These are phyloP conservation scores for Apistogramma diplotaenia DNA, from an alignment of 2,113 vertebrate genomes.

Conservation along the genomic window DNA sequence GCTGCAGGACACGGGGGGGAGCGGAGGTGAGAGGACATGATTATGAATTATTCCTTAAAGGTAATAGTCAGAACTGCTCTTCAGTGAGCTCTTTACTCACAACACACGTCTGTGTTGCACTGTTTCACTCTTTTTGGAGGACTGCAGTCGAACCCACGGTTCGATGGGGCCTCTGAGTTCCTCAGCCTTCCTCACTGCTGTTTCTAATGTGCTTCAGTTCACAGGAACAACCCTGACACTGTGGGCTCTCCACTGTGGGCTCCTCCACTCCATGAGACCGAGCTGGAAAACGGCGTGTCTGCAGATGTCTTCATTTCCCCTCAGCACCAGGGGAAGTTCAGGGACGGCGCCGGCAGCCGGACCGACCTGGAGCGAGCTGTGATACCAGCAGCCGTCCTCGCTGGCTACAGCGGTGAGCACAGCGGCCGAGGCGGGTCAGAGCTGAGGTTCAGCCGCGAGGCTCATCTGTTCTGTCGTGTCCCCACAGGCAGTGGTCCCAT, in stretches of 20 bases:
- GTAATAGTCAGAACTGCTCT: not conserved
- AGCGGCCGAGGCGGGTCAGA: not conserved
- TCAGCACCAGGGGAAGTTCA: constrained; percentile 63
- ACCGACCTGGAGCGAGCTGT: constrained; percentile 42
- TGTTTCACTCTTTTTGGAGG: too few relatives aligned
- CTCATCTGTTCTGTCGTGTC: not conserved
- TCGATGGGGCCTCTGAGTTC: too few relatives aligned
- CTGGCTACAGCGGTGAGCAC: constrained; percentile 69
- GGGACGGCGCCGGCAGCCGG: constrained; percentile 52
- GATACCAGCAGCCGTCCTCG: constrained; percentile 66
- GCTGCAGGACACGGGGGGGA: not conserved
- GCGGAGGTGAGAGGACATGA: constrained; percentile 18
- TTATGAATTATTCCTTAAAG: not conserved
- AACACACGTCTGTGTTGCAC: too few relatives aligned
- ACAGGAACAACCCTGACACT: not conserved
- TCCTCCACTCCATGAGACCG: not conserved
- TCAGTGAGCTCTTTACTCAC: too few relatives aligned
- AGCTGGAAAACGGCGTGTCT: constrained; percentile 3
- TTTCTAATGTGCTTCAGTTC: not conserved
- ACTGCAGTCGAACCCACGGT: not conserved
- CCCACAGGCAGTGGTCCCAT: constrained; percentile 70
- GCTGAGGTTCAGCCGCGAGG: not conserved
- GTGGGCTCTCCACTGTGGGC: constrained; percentile 33
- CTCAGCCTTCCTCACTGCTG: not conserved
- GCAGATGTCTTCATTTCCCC: constrained; percentile 31